Conservation (phyloP, 2,888 invertebrate species). For the Scotopteryx bipunctaria region DNA sequence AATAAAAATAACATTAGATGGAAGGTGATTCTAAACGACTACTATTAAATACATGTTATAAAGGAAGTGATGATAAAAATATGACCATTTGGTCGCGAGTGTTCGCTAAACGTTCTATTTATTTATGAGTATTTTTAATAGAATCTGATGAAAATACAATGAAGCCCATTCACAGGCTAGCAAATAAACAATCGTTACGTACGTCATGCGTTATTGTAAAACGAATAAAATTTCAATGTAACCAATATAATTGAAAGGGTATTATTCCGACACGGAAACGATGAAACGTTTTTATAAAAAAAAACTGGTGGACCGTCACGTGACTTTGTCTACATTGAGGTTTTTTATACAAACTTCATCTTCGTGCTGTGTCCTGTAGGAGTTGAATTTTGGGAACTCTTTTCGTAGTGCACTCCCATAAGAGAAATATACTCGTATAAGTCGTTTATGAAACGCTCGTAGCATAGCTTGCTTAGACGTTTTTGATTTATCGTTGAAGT, state of each 20-base stretch:
- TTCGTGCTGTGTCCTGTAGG: no score
- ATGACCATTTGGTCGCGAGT: slow-evolving; percentile 4
- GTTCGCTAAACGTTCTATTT: background rate
- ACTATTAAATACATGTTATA: slow-evolving; percentile 21
- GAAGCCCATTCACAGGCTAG: background rate
- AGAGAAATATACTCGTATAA: no score
- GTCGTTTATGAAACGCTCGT: no score
- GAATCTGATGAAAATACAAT: slow-evolving; percentile 1
- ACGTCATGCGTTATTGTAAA: slow-evolving; percentile 8
- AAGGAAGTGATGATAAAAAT: slow-evolving; percentile 21
- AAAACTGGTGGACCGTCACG: no score
- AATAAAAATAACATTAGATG: slow-evolving; percentile 11
- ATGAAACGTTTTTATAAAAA: slow-evolving; percentile 24
- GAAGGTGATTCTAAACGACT: slow-evolving; percentile 17
- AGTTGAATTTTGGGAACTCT: no score
- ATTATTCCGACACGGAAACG: slow-evolving; percentile 12
- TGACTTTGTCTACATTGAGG: no score
- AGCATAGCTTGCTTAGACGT: no score
- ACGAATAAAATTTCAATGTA: slow-evolving; percentile 3
- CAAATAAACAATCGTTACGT: slow-evolving; percentile 5
- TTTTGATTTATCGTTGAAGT: no score
- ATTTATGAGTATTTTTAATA: slow-evolving; percentile 3
- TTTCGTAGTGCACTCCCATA: no score
- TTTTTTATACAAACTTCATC: no score
- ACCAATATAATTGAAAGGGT: slow-evolving; percentile 14